Percentiles rank a stretch among this genome's conserved stretches.
Evolutionary conservation across 64 coral and sea anemone species (phyloP).

Genomic region (Porites australiensis): DNA sequence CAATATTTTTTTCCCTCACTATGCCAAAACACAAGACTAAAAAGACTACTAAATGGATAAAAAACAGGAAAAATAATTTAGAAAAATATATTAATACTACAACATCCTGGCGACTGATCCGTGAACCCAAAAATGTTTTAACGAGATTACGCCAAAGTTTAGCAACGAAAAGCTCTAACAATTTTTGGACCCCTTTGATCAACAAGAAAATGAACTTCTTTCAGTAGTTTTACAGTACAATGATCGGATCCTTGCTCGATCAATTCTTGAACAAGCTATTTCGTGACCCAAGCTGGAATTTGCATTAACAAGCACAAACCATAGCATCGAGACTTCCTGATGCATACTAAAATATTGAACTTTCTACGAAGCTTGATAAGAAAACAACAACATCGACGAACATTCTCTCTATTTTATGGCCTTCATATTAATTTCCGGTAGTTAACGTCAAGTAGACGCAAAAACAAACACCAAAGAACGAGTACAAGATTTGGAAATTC

Average conservation of each 20-base stretch:
- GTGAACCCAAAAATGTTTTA: constrained; percentile 1
- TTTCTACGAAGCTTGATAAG: not conserved
- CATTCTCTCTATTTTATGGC: not conserved
- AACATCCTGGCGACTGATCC: constrained; percentile 40
- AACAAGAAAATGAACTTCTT: not conserved
- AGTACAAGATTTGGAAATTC: not conserved
- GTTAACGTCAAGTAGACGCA: not conserved
- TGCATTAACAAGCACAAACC: constrained; percentile 29
- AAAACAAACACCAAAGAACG: constrained; percentile 5
- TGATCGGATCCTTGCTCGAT: not conserved
- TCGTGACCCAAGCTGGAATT: constrained; percentile 38
- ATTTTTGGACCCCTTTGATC: not conserved
- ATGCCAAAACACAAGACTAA: not conserved
- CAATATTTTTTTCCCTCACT: not conserved
- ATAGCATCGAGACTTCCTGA: constrained; percentile 38
- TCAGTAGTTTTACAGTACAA: not conserved
- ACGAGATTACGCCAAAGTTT: constrained; percentile 4
- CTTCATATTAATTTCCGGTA: not conserved
- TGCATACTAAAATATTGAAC: constrained; percentile 43
- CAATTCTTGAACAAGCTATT: constrained; percentile 34
- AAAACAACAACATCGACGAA: not conserved
- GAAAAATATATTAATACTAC: constrained; percentile 29
- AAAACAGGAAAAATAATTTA: constrained; percentile 19
- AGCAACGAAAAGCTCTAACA: not conserved
- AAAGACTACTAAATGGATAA: not conserved